phyloP scores from a whole-genome alignment of 2,797 vertebrate species.

The Borostomias antarcticus region DNA sequence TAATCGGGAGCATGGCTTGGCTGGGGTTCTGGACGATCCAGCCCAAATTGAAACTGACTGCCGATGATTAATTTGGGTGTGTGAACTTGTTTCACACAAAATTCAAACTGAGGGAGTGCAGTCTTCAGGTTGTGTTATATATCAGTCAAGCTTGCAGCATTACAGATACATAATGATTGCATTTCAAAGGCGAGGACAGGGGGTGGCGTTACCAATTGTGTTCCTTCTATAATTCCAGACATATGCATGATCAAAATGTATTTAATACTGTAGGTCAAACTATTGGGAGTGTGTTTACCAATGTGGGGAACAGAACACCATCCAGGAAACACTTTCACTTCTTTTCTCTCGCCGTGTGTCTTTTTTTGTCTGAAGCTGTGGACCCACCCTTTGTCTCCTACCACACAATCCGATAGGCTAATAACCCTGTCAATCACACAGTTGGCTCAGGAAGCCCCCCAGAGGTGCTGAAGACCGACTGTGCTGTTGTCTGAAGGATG shows the following conservation, averaged over 20 bases:
- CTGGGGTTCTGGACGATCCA: no score
- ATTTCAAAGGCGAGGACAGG: not conserved
- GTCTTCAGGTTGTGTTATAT: not conserved
- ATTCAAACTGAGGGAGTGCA: not conserved
- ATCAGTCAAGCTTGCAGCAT: not conserved
- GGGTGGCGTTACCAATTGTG: not conserved
- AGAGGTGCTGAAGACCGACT: no score
- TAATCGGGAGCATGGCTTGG: not conserved
- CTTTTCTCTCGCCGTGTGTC: not conserved
- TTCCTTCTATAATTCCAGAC: not conserved
- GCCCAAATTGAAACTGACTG: no score
- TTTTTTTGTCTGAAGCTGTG: not conserved
- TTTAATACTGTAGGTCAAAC: not conserved
- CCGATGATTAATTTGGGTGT: no score
- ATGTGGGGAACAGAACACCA: not conserved
- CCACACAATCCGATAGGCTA: not conserved
- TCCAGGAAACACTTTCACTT: not conserved
- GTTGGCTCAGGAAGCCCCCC: not conserved
- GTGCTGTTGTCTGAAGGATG: constrained; percentile 9
- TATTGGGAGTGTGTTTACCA: not conserved
- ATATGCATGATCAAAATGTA: no score
- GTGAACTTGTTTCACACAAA: not conserved
- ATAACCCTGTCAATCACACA: not conserved
- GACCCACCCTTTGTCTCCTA: not conserved
- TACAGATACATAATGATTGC: not conserved